Evolutionary conservation across 2,113 vertebrate genomes (phyloP).

Genomic region (Podarcis raffonei): DNA sequence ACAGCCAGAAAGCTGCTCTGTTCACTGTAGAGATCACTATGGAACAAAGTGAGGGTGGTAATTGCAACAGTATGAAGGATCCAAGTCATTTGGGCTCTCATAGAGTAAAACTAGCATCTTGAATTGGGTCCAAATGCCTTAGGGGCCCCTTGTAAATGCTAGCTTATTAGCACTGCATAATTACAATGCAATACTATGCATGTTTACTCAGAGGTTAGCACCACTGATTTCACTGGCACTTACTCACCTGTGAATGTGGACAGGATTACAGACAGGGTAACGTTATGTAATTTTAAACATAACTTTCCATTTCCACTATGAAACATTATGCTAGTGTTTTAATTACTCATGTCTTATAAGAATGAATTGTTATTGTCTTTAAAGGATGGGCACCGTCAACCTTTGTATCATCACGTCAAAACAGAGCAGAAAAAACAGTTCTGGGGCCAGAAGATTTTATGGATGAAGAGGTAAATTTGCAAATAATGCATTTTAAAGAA

Average conservation of each 20-base stretch:
- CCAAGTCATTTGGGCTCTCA: neutral
- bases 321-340: neutral
- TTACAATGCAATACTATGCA: neutral
- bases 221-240: neutral
- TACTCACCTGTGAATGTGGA: too few relatives aligned
- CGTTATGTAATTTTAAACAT: neutral
- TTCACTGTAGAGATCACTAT: neutral
- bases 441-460: constrained; percentile 92
- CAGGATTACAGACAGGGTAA: neutral
- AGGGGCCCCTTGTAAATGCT: neutral
- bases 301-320: neutral
- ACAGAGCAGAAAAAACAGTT: constrained; percentile 82
- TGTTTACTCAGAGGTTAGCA: neutral
- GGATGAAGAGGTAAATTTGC: constrained; percentile 90
- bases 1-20: neutral
- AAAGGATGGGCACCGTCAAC: constrained; percentile 92
- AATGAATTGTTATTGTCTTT: constrained; percentile 24
- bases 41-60: neutral
- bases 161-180: neutral
- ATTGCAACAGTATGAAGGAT: neutral
- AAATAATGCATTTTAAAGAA: neutral
- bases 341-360: neutral
- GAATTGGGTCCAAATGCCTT: neutral
- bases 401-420: constrained; percentile 91
- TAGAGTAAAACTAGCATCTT: constrained; percentile 4